phyloP scores from a whole-genome alignment of 1,140 invertebrate species.

The Elymnias hypermnestra region DNA sequence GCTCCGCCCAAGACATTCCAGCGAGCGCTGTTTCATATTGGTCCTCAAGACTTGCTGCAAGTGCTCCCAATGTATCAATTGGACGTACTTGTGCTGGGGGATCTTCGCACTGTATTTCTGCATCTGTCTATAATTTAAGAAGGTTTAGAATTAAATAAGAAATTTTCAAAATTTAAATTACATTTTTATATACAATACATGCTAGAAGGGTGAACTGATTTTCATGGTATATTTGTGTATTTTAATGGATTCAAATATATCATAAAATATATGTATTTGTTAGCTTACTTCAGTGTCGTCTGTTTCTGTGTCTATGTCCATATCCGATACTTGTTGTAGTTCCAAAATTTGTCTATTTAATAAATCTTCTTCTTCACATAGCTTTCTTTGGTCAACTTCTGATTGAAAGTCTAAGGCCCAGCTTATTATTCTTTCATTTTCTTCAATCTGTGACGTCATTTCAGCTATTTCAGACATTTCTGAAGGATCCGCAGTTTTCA shows the following conservation, averaged over 20 bases:
- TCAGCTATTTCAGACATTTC: conserved; percentile 73
- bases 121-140: conserved; percentile 75
- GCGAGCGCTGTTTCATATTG: conserved; percentile 84
- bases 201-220: too few species aligned
- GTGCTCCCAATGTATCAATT: conserved; percentile 34
- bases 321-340: conserved; percentile 86
- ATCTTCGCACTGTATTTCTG: conserved; percentile 80
- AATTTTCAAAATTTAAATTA: conserved; percentile 8
- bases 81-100: conserved; percentile 15
- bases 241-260: too few species aligned
- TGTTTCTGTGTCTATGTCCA: conserved; percentile 88
- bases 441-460: conserved; percentile 74
- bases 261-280: too few species aligned
- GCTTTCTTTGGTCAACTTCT: conserved; percentile 78
- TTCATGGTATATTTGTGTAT: too few species aligned
- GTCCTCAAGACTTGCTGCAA: conserved; percentile 73
- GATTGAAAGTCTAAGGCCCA: conserved; percentile 69
- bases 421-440: conserved; percentile 72
- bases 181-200: too few species aligned
- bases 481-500: conserved; percentile 58
- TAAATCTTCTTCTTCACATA: conserved; percentile 87
- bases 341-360: conserved; percentile 89
- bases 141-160: background rate
- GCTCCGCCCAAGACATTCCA: conserved; percentile 87
- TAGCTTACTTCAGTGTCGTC: conserved; percentile 81